Conservation (phyloP, 2,113 vertebrate species). For the Peromyscus maniculatus region DNA sequence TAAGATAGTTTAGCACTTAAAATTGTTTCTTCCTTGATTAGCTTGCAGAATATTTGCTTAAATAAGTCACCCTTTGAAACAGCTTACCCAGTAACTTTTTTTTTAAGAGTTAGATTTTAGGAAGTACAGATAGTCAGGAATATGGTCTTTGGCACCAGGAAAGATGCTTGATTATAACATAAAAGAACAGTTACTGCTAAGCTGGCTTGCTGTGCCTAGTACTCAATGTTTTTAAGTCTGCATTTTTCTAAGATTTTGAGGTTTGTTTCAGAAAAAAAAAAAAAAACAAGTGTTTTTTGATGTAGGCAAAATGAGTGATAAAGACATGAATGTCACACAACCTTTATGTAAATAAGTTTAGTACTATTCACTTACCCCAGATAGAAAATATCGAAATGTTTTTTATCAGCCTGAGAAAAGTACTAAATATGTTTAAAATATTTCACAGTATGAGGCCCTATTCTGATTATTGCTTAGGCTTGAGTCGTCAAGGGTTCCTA, state of each 20-base stretch:
- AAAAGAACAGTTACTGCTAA: not conserved
- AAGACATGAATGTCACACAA: not conserved
- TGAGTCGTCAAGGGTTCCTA: not conserved
- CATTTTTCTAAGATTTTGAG: conserved; percentile 10
- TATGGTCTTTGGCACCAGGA: not conserved
- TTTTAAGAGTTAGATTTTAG: not conserved
- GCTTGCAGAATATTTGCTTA: conserved; percentile 13
- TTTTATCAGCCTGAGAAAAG: not conserved
- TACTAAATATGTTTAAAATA: conserved; percentile 23
- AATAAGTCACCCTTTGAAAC: not conserved
- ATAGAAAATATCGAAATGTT: conserved; percentile 43
- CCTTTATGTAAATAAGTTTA: conserved; percentile 11
- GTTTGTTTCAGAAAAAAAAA: conserved; percentile 45
- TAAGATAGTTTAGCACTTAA: not conserved
- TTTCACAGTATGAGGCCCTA: not conserved
- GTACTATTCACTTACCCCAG: not conserved
- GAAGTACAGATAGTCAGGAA: not conserved
- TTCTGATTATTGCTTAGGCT: conserved; percentile 19
- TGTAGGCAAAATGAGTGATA: conserved; percentile 4
- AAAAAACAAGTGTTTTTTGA: not conserved
- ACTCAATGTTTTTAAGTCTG: not conserved
- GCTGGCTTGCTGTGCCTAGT: not conserved
- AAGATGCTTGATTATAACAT: not conserved
- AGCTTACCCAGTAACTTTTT: not conserved
- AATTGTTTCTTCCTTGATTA: not conserved